Evolutionary conservation across 1,140 invertebrate genomes (phyloP).

Genomic region (Hyles vespertilio): DNA sequence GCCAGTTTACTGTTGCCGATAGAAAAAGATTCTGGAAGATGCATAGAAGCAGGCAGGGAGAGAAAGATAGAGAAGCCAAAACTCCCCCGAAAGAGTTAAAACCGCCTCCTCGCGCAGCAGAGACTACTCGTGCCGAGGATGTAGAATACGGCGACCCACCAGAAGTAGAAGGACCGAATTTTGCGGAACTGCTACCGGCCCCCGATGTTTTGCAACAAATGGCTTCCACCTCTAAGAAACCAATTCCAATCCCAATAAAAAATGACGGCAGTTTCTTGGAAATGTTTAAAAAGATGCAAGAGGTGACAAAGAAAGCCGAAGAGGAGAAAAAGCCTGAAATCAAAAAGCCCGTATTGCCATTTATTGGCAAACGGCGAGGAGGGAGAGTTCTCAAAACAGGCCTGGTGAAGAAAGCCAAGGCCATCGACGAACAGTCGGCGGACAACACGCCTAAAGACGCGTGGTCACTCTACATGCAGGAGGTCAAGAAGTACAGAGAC

Average conservation of each 20-base stretch:
- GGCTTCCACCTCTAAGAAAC: constrained; percentile 48
- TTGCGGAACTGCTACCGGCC: constrained; percentile 53
- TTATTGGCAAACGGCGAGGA: constrained; percentile 89
- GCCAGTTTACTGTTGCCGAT: constrained; percentile 64
- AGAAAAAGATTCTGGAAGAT: constrained; percentile 66
- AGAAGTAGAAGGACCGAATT: constrained; percentile 66
- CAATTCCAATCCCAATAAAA: constrained; percentile 56
- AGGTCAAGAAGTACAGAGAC: constrained; percentile 94
- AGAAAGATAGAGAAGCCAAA: constrained; percentile 36
- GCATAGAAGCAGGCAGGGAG: constrained; percentile 49
- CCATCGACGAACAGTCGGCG: constrained; percentile 78
- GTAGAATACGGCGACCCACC: constrained; percentile 64
- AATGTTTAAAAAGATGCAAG: constrained; percentile 93
- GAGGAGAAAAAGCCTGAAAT: constrained; percentile 52
- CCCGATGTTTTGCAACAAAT: constrained; percentile 37
- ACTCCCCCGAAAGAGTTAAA: constrained; percentile 54
- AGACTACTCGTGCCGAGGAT: constrained; percentile 51
- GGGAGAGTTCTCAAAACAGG: constrained; percentile 92
- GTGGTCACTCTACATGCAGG: constrained; percentile 94
- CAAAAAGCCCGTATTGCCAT: constrained; percentile 78
- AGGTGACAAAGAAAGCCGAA: constrained; percentile 71
- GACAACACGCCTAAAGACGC: constrained; percentile 87
- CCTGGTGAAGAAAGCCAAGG: constrained; percentile 89
- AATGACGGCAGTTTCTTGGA: constrained; percentile 94
- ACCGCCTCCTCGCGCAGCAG: constrained; percentile 53